A percentile compares a stretch with the other conserved stretches of the same genome.
phyloP scores from a whole-genome alignment of 2,113 vertebrate genomes.

The Myanophis thanlyinensis region DNA sequence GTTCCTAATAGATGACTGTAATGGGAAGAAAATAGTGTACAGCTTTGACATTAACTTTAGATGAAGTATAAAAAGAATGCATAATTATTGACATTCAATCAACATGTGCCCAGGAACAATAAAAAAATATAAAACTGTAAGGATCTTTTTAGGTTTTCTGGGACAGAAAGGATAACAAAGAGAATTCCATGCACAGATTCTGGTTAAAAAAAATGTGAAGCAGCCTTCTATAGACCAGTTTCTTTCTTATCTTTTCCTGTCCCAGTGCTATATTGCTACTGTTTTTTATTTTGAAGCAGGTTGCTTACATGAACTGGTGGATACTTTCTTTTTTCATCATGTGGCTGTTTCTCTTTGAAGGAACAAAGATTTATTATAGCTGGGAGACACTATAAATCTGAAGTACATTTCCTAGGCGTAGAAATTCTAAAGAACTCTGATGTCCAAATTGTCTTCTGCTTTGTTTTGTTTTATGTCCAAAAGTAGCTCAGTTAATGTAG shows the following conservation, averaged over 20 bases:
- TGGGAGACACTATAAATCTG: constrained; percentile 17
- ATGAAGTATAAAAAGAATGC: background rate
- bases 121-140: constrained; percentile 31
- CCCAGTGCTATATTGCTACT: constrained; percentile 13
- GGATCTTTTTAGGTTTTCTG: constrained; percentile 34
- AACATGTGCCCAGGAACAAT: background rate
- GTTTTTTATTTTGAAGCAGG: constrained; percentile 32
- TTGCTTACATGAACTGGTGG: constrained; percentile 1
- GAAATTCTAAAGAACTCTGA: constrained; percentile 44
- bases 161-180: constrained; percentile 15
- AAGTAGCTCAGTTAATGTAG: constrained; percentile 32
- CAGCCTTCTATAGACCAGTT: constrained; percentile 2
- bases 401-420: constrained; percentile 29
- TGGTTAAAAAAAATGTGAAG: background rate
- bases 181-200: constrained; percentile 17
- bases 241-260: background rate
- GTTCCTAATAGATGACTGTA: background rate
- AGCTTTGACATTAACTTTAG: background rate
- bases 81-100: background rate
- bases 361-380: constrained; percentile 30
- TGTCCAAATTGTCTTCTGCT: constrained; percentile 8
- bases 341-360: constrained; percentile 17
- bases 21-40: background rate
- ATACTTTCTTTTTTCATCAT: constrained; percentile 31
- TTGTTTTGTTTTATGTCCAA: constrained; percentile 11